phyloP scores from a whole-genome alignment of 2,113 vertebrate genomes.

The Mus spicilegus region DNA sequence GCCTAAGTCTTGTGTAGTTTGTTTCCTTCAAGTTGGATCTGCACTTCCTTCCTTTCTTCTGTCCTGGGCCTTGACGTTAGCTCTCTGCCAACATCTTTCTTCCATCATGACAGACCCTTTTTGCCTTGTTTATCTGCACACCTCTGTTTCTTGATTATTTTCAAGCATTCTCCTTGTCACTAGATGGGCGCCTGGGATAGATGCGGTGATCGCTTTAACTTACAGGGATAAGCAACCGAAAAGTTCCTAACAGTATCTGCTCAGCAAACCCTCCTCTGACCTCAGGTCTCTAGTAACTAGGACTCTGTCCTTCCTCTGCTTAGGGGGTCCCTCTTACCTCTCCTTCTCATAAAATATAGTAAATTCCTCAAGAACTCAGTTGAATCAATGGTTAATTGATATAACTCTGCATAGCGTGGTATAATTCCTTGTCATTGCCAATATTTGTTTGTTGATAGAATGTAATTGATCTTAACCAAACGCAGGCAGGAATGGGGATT shows the following conservation, averaged over 20 bases:
- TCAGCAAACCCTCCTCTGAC: not conserved
- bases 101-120: no score
- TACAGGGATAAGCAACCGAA: not conserved
- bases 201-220: not conserved
- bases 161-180: not conserved
- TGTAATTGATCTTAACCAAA: constrained; percentile 28
- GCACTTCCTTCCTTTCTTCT: not conserved
- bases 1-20: not conserved
- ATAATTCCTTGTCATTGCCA: not conserved
- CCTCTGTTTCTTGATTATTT: not conserved
- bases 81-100: not conserved
- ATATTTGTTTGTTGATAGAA: not conserved
- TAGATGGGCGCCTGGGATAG: not conserved
- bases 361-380: not conserved
- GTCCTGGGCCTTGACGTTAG: not conserved
- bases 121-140: not conserved
- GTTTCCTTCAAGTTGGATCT: not conserved
- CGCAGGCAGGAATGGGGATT: not conserved
- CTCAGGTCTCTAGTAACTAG: constrained; percentile 5
- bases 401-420: not conserved
- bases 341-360: not conserved
- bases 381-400: not conserved
- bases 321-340: not conserved
- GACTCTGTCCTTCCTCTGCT: not conserved
- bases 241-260: not conserved